Conservation (phyloP, 2,797 vertebrate genomes). For the Glossophaga mutica region DNA sequence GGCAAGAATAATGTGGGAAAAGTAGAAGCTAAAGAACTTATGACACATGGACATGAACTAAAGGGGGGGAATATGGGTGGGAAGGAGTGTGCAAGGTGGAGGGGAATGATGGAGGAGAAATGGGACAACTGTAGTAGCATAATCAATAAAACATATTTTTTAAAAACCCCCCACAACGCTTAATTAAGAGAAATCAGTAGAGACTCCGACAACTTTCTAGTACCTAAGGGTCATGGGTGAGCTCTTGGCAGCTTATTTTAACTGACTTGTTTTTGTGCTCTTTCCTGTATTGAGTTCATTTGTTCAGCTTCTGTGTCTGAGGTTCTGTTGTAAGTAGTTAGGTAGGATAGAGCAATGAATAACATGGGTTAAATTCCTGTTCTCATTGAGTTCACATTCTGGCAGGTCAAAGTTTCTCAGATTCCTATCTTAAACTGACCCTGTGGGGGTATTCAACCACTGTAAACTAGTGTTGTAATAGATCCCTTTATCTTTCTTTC, state of each 20-base stretch:
- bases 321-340: background rate
- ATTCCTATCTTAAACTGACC: background rate
- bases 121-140: no score
- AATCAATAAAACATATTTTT: no score
- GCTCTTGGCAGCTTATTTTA: background rate
- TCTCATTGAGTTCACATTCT: background rate
- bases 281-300: background rate
- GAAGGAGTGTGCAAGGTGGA: no score
- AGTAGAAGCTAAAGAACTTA: no score
- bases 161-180: background rate
- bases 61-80: no score
- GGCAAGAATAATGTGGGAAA: no score
- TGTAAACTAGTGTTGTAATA: background rate
- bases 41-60: no score
- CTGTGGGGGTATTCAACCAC: background rate
- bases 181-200: background rate
- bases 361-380: background rate
- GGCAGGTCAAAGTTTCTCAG: background rate
- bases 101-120: no score
- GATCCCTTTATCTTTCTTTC: constrained; percentile 19
- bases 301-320: background rate
- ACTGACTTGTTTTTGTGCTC: background rate
- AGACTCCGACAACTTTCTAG: background rate
- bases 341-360: background rate
- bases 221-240: background rate